Evolutionary conservation across 2,888 invertebrate species (phyloP), one percentile per base, ranked within the genome.

Genomic region (Melinopterus prodromus): DNA sequence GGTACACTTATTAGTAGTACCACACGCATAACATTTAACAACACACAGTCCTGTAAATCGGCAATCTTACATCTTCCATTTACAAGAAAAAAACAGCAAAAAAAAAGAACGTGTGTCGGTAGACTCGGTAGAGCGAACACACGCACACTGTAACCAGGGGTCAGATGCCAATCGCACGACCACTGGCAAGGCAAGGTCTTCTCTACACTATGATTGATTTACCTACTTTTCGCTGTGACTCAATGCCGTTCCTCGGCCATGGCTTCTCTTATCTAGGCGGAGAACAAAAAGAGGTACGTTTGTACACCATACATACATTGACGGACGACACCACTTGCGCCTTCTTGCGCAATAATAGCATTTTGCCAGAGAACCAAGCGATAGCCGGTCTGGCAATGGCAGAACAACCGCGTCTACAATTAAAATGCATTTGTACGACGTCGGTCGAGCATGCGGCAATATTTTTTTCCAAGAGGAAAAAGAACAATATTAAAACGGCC

Each of bases 401-500:
- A 6, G 14, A 37, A 74, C 74, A 74, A 74, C 53, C 14, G 35
- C 69, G 77, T 69, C 69, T 77, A 77, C 77, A 77, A 77, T 69
- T 69, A 77, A 70, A 78, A 16, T 36, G 71, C 78, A 69, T 78
- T 78, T 78, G 74, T 72, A 16, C 70, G 70, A 16, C 70, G 70
- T 78, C 70, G 16, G 76, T 69, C 53, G 53, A 53, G 53, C 14
- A 36, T n/a, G 26, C 16, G 71, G 36, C 69, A 12, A 53, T 53
- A 53, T 53, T 71, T 74, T 72, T 78, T 38, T 6, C 16, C 77
- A 1, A 26, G 26, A 71, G n/a, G 70, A 9, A n/a, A n/a, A 78
- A 71, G 74, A 78, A 72, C 78, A 71, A 78, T 38, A 78, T 78
- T 38, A 71, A 78, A 78, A 16, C 69, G 72, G 71, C 78, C 78